Evolutionary conservation across 2,888 invertebrate genomes (phyloP).

Genomic region (Hartigia nigra): DNA sequence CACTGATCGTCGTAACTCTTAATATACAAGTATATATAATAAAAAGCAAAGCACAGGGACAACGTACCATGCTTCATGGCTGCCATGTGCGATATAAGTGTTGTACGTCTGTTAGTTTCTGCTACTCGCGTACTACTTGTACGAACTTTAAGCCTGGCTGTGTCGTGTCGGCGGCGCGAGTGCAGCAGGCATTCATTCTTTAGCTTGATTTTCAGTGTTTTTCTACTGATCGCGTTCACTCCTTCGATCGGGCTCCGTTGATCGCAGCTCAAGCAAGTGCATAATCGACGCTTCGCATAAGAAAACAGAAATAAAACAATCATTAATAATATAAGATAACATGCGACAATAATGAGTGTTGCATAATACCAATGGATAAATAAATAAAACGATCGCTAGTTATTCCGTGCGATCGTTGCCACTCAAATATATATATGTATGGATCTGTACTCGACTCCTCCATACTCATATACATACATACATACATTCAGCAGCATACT

Average conservation of each 20-base stretch:
- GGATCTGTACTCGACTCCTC: not conserved
- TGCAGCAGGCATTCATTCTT: conserved; percentile 63
- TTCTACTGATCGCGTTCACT: conserved; percentile 55
- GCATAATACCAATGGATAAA: not conserved
- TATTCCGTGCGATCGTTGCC: not conserved
- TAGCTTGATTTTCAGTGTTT: conserved; percentile 41
- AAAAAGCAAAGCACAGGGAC: conserved; percentile 43
- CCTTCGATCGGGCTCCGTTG: conserved; percentile 59
- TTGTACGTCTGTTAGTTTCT: conserved; percentile 53
- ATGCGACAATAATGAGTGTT: not conserved
- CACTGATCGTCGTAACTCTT: not conserved
- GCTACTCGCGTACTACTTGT: conserved; percentile 60
- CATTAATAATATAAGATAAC: not conserved
- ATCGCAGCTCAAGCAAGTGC: conserved; percentile 60
- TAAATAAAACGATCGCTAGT: not conserved
- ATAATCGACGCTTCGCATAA: conserved; percentile 58
- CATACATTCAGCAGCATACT: not conserved
- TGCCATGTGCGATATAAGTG: conserved; percentile 67
- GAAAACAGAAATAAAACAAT: conserved; percentile 35
- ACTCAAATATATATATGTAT: not conserved
- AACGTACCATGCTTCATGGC: conserved; percentile 69
- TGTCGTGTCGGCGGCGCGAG: conserved; percentile 56
- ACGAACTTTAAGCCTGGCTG: conserved; percentile 60
- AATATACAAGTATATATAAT: not conserved
- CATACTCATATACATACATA: not conserved